Base-by-base conservation (phyloP, 2,797 vertebrate genomes). In the Phoxinus dragarum region DNA sequence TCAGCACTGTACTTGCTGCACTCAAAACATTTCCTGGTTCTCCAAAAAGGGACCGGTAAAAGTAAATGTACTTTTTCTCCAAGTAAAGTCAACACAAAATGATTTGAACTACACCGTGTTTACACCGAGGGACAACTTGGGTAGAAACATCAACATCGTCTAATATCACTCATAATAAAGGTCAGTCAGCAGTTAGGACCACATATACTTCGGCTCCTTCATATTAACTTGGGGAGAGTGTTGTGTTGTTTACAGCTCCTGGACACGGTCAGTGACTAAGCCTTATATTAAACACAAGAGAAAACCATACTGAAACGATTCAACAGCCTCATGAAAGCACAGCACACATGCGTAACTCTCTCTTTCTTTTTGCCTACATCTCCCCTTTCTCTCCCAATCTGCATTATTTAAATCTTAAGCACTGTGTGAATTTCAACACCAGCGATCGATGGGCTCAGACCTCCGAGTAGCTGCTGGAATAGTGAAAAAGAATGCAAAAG, bases 221-320 rank as follows among this genome's bases (percentile, higher is more conserved):
- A 77, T 56, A 84, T 77, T 54, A 84, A 79, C 81, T 69, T 67
- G 67, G 19, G 11, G 44, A 81, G 64, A 54, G 75, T 47, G 67
- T 40, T 14, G 23, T 61, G 44, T 36, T 49, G 11, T 84, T 82
- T 49, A n/a, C n/a, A 82, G 80, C 56, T 86, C 71, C 79, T 83
- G 86, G 84, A 89, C 56, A 86, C 56, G 31, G n/a, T 47, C 38
- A 52, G 72, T 88, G 88, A 89, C 77, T 84, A 81, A 88, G 64
- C 81, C 78, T 68, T 14, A 44, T 49, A 86, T 89, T 86, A 80
- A 76, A 87, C 88, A 84, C 72, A 52, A 80, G 75, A 87, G 67
- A 84, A 87, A 88, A 89, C 85, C 86, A 75, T 78, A 64, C 69
- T 49, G 81, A 61, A 84, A 89, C 89, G 81, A 89, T 86, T 87